Evolutionary conservation across 2,797 vertebrate species (phyloP).

Genomic region (Decapterus maruadsi): DNA sequence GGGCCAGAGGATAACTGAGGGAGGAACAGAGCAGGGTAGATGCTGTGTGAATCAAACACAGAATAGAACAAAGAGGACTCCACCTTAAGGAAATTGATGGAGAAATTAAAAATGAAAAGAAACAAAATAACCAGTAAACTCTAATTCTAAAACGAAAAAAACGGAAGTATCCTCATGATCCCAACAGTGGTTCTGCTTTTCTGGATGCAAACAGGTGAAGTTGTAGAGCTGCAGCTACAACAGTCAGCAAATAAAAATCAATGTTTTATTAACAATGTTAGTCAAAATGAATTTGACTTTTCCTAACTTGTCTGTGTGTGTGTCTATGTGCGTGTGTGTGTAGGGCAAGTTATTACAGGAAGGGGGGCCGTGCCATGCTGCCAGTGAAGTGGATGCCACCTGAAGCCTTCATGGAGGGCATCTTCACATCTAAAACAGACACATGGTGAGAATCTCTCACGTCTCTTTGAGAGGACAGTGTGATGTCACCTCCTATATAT

Average conservation of each 20-base stretch:
- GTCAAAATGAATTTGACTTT: neutral
- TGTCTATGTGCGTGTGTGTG: slow-evolving; percentile 33
- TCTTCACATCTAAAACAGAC: slow-evolving; percentile 99
- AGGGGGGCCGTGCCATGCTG: slow-evolving; percentile 97
- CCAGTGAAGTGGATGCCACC: slow-evolving; percentile 99
- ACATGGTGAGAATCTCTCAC: slow-evolving; percentile 88
- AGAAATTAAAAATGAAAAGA: too few relatives aligned
- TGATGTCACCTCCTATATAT: neutral
- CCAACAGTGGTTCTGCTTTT: too few relatives aligned
- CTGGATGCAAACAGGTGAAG: too few relatives aligned
- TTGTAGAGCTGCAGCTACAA: too few relatives aligned
- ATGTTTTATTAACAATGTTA: neutral
- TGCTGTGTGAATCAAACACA: too few relatives aligned
- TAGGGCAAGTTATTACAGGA: slow-evolving; percentile 98
- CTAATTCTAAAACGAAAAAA: too few relatives aligned
- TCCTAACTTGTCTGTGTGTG: slow-evolving; percentile 7
- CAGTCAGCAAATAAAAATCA: neutral
- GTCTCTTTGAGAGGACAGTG: neutral
- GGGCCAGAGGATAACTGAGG: too few relatives aligned
- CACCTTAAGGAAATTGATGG: too few relatives aligned
- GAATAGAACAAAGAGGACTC: too few relatives aligned
- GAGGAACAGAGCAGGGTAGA: too few relatives aligned
- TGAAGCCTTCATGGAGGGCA: slow-evolving; percentile 99
- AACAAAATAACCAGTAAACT: too few relatives aligned
- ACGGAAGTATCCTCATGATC: too few relatives aligned